Conservation (phyloP, 2,888 invertebrate species). For the Leucophenga maculata region DNA sequence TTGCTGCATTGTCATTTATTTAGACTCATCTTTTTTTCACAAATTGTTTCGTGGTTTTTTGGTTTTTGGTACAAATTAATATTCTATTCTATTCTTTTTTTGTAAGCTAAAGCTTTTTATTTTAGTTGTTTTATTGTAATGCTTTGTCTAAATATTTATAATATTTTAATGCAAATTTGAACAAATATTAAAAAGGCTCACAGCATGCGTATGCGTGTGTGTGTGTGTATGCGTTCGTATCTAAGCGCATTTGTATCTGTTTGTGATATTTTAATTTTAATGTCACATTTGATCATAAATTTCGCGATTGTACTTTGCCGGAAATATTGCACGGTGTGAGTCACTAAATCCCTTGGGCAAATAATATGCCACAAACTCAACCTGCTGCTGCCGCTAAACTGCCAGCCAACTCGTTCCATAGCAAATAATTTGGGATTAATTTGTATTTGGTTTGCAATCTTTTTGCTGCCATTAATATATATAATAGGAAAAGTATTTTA, state of each 20-base stretch:
- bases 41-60: slow-evolving; percentile 55
- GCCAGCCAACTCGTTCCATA: too few species aligned
- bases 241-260: slow-evolving; percentile 52
- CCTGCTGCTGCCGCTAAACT: too few species aligned
- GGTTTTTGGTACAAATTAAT: slow-evolving; percentile 44
- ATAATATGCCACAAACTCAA: background rate
- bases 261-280: slow-evolving; percentile 67
- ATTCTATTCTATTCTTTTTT: slow-evolving; percentile 51
- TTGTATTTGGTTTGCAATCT: too few species aligned
- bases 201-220: slow-evolving; percentile 36
- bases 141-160: slow-evolving; percentile 68
- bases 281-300: slow-evolving; percentile 70
- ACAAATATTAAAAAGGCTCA: slow-evolving; percentile 45
- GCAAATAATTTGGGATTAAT: too few species aligned
- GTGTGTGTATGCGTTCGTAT: slow-evolving; percentile 25
- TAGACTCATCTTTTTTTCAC: slow-evolving; percentile 21
- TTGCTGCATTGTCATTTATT: background rate
- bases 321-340: background rate
- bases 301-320: slow-evolving; percentile 47
- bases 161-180: slow-evolving; percentile 68
- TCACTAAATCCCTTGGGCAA: slow-evolving; percentile 5
- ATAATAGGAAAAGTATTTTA: too few species aligned
- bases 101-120: background rate
- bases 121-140: slow-evolving; percentile 46
- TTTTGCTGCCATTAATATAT: too few species aligned